Base-by-base conservation (phyloP, 1,140 invertebrate species). In the Drosophila nigromelanica region DNA sequence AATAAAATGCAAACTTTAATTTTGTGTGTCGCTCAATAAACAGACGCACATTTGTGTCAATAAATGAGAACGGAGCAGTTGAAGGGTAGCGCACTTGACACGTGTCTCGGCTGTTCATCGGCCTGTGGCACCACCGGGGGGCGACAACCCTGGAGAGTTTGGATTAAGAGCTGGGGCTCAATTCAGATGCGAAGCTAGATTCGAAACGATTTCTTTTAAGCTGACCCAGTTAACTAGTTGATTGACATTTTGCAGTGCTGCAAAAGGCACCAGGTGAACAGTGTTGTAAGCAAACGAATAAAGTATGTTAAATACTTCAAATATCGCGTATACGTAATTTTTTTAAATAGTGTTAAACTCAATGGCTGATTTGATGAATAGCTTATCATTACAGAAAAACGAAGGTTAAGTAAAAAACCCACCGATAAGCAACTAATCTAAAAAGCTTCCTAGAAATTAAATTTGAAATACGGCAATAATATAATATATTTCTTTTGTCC, bases 81-180 rank as follows among this genome's bases (percentile, higher is more conserved):
- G 78, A 81, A 80, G 78, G 78, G 78, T 74, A 77, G 58, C 55
- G 64, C 79, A 82, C 79, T 81, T 70, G 60, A 81, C 68, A 58
- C 54, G 54, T 76, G 61, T 52, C 18, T 18, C 30, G 27, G 48
- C 37, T 27, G 39, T 43, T 59, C 27, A 47, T 33, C 35, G 11
- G 18, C 6, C 15, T 47, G 52, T 27, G 47, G 10, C 45, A 7
- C 18, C 15, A 24, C 18, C 21, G 5, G 52, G 18, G 63, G 63
- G 43, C 52, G 56, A 56, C 43, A 66, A 66, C 63, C 62, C 43
- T n/a, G 12, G 52, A 60, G 45, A 39, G 59, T 8, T 10, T 21
- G 37, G 33, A 14, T 27, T 39, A 14, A 24, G 18, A 45, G 24
- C 43, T 37, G 0, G 14, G n/a, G n/a, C 5, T 42, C 40, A 24